These are phyloP conservation scores for Amblyjoppa proteus DNA, from an alignment of 2,888 invertebrate genomes.

Conservation along the genomic window DNA sequence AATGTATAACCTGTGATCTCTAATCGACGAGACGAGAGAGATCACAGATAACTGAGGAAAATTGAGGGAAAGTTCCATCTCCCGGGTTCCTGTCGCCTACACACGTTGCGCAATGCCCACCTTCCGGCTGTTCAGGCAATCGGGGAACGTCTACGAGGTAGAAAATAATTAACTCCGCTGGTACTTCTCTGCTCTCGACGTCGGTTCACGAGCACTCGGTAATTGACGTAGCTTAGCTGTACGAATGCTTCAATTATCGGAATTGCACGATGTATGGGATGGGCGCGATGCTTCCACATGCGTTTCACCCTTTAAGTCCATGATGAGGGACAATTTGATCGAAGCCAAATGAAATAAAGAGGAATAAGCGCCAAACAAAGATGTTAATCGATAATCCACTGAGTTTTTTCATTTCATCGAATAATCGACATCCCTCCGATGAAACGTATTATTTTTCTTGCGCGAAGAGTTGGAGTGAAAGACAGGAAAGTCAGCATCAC, in stretches of 20 bases:
- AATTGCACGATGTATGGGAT: constrained; percentile 4
- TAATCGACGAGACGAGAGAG: neutral
- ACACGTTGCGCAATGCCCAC: neutral
- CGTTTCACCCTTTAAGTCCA: neutral
- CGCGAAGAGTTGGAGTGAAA: neutral
- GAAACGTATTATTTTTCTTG: neutral
- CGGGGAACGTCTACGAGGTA: neutral
- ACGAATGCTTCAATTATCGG: constrained; percentile 19
- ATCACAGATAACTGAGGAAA: constrained; percentile 7
- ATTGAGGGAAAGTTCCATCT: neutral
- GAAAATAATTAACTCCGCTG: constrained; percentile 17
- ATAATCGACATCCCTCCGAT: neutral
- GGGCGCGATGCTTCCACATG: neutral
- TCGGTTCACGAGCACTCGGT: constrained; percentile 6
- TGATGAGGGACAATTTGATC: neutral
- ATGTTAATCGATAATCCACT: neutral
- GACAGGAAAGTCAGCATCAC: neutral
- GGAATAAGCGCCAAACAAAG: neutral
- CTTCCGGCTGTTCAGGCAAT: neutral
- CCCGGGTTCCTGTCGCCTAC: neutral
- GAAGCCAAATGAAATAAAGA: neutral
- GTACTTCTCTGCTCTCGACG: neutral
- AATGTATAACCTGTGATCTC: neutral
- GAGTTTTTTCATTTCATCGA: neutral
- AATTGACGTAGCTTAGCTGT: neutral